These are phyloP conservation scores for Hemibates koningsi DNA, from an alignment of 2,113 vertebrate species.

Conservation along the genomic window DNA sequence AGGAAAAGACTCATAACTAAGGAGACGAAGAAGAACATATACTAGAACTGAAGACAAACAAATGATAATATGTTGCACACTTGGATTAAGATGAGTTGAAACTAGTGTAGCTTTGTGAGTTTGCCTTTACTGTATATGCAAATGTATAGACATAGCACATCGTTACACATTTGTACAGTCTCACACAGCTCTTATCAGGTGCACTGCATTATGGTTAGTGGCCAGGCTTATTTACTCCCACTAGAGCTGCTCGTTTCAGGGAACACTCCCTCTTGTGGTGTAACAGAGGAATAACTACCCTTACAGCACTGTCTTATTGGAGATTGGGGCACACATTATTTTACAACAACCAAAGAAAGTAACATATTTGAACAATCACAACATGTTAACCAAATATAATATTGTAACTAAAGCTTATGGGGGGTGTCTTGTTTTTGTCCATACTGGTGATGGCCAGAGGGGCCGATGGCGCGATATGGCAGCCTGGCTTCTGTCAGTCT, in stretches of 20 bases:
- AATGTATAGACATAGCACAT: background rate
- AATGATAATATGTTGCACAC: background rate
- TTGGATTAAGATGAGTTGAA: background rate
- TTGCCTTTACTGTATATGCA: background rate
- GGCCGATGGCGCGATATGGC: accelerated
- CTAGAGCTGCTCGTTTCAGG: background rate
- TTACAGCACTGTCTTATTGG: background rate
- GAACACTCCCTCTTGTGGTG: background rate
- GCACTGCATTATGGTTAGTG: background rate
- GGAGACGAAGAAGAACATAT: background rate
- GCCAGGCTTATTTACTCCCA: background rate
- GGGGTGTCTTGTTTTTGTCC: background rate
- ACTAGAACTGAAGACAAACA: background rate
- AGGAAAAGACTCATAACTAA: background rate
- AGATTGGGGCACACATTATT: background rate
- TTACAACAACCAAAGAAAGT: background rate
- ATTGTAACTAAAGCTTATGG: background rate
- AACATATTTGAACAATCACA: background rate
- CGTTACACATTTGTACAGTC: background rate
- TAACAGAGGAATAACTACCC: background rate
- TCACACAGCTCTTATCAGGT: background rate
- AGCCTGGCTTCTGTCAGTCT: background rate
- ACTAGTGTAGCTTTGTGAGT: background rate
- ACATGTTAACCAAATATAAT: background rate
- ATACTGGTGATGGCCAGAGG: accelerated